Evolutionary conservation across 2,113 vertebrate genomes (phyloP), one percentile per base, ranked within the genome.

Genomic region (Pygoscelis adeliae): DNA sequence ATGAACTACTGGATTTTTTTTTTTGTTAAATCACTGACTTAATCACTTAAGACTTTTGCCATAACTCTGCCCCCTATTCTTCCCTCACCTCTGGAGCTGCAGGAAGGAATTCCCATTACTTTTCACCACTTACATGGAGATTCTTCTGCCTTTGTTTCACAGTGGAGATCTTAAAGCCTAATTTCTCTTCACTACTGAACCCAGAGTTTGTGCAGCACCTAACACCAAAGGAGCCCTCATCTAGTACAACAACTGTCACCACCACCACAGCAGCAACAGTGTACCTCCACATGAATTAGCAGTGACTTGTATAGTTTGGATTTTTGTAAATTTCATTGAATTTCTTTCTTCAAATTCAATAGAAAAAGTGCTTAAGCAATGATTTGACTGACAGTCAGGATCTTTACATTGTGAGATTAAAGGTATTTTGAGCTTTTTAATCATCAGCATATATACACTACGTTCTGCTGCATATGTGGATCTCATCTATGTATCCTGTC

Each of bases 391-490:
- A 81, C 82, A 91, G 55, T 93, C 61, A 92, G 70, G 76, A 92
- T 97, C 95, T 96, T 94, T 95, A 96, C 56, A 83, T 69, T 85
- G 78, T 63, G 66, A 98, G 49, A 95, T 92, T 96, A 97, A 97
- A 97, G 16, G 42, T 78, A 89, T 97, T 95, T 95, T 90, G 26
- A 36, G 30, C n/a, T 59, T 42, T 91, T 62, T 89, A 87, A 82
- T 85, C 86, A 34, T 79, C 87, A 88, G 49, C 65, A 23, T 80
- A 81, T 82, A 87, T 76, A 78, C 14, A 56, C 27, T 70, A 77
- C 22, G 20, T 97, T 96, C 71, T 93, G 52, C 76, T 67, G 21
- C 21, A 74, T 89, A 1, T 87, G 40, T 87, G n/a, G 29, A 82
- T 93, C 72, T 83, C 63, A 79, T 78, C 63, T 93, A 11, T 73